Evolutionary conservation across 2,888 invertebrate species (phyloP).

Genomic region (Phania funesta): DNA sequence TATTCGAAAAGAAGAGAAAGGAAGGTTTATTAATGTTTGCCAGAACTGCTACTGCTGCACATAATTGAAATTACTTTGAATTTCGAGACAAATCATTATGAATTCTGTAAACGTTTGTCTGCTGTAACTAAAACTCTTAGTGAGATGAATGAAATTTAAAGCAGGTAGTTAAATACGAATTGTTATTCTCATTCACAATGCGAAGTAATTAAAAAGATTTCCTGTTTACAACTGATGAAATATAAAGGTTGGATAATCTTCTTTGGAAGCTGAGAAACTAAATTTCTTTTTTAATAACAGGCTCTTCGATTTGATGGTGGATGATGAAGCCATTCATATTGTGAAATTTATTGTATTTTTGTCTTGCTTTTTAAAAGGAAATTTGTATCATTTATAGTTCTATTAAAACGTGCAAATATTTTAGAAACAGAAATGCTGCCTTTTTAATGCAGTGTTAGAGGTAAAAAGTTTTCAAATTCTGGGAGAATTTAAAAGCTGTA

Average conservation of each 20-base stretch:
- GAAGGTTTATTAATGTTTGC: neutral
- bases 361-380: too few relatives aligned
- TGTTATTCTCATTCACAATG: neutral
- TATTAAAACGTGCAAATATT: too few relatives aligned
- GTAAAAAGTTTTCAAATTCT: too few relatives aligned
- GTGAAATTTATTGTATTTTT: neutral
- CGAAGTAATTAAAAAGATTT: neutral
- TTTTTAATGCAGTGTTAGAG: too few relatives aligned
- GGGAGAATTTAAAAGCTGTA: too few relatives aligned
- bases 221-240: neutral
- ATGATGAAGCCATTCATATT: neutral
- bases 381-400: too few relatives aligned
- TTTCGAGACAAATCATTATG: constrained; percentile 16
- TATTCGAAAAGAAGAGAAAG: neutral
- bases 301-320: neutral
- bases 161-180: constrained; percentile 17
- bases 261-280: neutral
- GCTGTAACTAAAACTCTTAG: neutral
- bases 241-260: too few relatives aligned
- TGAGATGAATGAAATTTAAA: constrained; percentile 20
- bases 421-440: too few relatives aligned
- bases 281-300: neutral
- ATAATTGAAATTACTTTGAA: neutral
- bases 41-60: constrained; percentile 6
- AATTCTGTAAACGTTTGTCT: constrained; percentile 13